A percentile compares a stretch with the other conserved stretches of the same genome.
Evolutionary conservation across 1,140 invertebrate genomes (phyloP).

Genomic region (Mycetomoellerius zeteki): DNA sequence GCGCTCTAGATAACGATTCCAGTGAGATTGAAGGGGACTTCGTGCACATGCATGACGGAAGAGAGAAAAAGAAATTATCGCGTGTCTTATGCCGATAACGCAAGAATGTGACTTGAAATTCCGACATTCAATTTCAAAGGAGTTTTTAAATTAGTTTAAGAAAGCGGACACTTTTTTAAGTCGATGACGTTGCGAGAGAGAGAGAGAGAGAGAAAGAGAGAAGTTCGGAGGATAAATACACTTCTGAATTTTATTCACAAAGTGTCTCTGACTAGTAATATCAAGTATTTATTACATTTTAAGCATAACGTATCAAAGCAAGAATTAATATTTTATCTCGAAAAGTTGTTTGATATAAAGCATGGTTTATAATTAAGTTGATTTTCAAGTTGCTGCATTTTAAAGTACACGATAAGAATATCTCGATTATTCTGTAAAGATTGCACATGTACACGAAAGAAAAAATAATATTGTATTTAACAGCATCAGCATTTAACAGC

Average conservation of each 20-base stretch:
- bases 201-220: too few relatives aligned
- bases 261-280: not conserved
- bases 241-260: not conserved
- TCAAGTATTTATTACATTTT: not conserved
- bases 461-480: too few relatives aligned
- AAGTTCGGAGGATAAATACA: not conserved
- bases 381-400: not conserved
- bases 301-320: not conserved
- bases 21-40: not conserved
- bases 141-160: not conserved
- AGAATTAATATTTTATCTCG: not conserved
- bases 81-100: not conserved
- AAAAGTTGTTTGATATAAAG: not conserved
- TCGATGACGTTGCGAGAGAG: not conserved
- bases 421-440: not conserved
- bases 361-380: not conserved
- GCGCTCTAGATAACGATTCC: slow-evolving; percentile 56
- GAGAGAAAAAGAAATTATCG: slow-evolving; percentile 1
- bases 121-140: not conserved
- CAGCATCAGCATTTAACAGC: too few relatives aligned
- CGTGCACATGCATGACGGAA: not conserved
- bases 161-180: not conserved
- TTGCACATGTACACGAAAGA: not conserved
- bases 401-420: not conserved
- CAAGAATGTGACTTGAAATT: not conserved